These are phyloP conservation scores for Cacatua alba DNA, from an alignment of 2,113 vertebrate species.

Conservation along the genomic window DNA sequence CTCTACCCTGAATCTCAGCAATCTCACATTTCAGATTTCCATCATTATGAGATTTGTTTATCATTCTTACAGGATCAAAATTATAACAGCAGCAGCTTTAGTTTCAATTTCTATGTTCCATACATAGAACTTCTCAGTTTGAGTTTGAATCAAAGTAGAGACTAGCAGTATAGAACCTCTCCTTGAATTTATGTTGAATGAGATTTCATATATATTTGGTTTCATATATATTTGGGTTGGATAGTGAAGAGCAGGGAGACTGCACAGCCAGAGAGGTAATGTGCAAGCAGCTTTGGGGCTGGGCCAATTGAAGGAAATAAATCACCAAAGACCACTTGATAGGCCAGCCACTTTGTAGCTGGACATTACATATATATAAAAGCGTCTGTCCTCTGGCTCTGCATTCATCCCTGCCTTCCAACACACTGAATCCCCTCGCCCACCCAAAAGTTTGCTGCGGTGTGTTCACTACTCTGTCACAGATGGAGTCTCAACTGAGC, in stretches of 20 bases:
- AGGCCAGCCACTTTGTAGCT: neutral
- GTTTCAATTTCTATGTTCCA: neutral
- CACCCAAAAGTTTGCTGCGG: neutral
- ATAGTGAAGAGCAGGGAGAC: neutral
- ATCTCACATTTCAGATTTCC: neutral
- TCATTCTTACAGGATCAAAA: neutral
- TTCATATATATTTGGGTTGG: neutral
- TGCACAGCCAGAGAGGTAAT: neutral
- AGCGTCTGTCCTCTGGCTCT: neutral
- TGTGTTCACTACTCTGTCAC: neutral
- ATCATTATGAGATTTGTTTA: neutral
- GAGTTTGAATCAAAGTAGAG: neutral
- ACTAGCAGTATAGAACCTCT: neutral
- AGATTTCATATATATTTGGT: neutral
- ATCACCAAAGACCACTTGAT: neutral
- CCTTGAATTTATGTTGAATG: neutral
- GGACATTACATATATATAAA: neutral
- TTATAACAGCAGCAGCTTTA: neutral
- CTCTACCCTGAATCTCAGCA: neutral
- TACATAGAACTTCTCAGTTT: neutral
- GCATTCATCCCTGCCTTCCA: neutral
- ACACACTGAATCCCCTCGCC: neutral
- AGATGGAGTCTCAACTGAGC: neutral
- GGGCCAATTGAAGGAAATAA: neutral
- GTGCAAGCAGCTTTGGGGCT: neutral